phyloP scores from a whole-genome alignment of 1,140 invertebrate species.

The Monochamus saltuarius region DNA sequence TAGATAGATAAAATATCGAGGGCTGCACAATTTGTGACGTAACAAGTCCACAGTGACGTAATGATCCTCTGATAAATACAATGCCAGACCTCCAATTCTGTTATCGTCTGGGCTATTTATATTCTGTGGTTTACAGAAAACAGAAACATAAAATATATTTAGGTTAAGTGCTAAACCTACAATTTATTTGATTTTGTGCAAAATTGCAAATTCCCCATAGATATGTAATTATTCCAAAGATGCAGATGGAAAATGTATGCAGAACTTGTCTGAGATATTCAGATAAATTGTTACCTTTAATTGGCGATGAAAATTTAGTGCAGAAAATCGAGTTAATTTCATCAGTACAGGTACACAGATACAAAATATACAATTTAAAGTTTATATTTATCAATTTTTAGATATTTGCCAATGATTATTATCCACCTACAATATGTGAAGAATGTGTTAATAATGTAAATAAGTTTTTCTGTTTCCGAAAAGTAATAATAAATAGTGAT shows the following conservation, averaged over 20 bases:
- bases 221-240: neutral
- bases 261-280: conserved; percentile 39
- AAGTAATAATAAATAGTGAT: conserved; percentile 38
- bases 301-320: conserved; percentile 22
- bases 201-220: too few relatives aligned
- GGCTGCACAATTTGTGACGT: too few relatives aligned
- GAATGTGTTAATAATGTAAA: conserved; percentile 39
- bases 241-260: conserved; percentile 35
- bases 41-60: too few relatives aligned
- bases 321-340: conserved; percentile 38
- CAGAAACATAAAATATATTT: too few relatives aligned
- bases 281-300: conserved; percentile 23
- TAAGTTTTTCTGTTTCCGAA: conserved; percentile 38
- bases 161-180: too few relatives aligned
- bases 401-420: conserved; percentile 29
- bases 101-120: too few relatives aligned
- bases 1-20: too few relatives aligned
- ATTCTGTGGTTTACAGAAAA: too few relatives aligned
- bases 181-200: too few relatives aligned
- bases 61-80: too few relatives aligned
- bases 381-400: conserved; percentile 14
- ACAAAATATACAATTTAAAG: neutral
- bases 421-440: conserved; percentile 37
- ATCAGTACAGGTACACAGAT: conserved; percentile 33
- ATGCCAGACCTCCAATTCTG: too few relatives aligned